Evolutionary conservation across 1,140 invertebrate genomes (phyloP).

Genomic region (Lethrus apterus): DNA sequence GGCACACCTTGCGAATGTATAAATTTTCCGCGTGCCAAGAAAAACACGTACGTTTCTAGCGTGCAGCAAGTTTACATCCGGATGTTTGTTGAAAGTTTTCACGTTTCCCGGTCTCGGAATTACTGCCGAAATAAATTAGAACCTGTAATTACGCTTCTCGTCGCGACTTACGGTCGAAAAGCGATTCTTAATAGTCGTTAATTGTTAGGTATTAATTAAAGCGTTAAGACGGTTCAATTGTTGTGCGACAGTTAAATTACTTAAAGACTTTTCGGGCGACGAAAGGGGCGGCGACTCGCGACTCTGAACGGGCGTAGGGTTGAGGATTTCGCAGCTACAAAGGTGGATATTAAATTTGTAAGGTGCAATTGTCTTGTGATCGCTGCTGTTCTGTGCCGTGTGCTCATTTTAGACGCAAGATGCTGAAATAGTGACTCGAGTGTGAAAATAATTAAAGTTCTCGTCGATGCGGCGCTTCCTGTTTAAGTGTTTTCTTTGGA

Average conservation of each 20-base stretch:
- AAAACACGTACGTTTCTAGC: constrained; percentile 27
- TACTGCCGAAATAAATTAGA: constrained; percentile 32
- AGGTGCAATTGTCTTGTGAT: no score
- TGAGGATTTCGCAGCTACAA: no score
- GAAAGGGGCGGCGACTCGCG: no score
- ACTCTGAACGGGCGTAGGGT: no score
- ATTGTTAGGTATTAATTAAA: constrained; percentile 29
- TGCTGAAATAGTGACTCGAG: no score
- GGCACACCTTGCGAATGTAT: constrained; percentile 29
- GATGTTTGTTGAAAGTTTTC: constrained; percentile 34
- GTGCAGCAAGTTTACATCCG: constrained; percentile 29
- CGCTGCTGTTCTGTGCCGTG: no score
- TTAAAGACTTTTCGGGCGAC: background rate
- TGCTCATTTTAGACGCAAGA: no score
- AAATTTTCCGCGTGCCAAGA: constrained; percentile 21
- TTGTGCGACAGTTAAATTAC: constrained; percentile 9
- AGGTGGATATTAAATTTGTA: no score
- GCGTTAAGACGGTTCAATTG: constrained; percentile 23
- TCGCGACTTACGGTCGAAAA: constrained; percentile 25
- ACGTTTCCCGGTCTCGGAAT: constrained; percentile 29
- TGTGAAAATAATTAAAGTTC: no score
- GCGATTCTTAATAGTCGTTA: constrained; percentile 32
- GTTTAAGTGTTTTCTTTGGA: no score
- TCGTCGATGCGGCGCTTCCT: no score
- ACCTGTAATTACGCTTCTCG: constrained; percentile 29